Base-by-base conservation (phyloP, 2,797 vertebrate genomes). In the Accipiter badius region DNA sequence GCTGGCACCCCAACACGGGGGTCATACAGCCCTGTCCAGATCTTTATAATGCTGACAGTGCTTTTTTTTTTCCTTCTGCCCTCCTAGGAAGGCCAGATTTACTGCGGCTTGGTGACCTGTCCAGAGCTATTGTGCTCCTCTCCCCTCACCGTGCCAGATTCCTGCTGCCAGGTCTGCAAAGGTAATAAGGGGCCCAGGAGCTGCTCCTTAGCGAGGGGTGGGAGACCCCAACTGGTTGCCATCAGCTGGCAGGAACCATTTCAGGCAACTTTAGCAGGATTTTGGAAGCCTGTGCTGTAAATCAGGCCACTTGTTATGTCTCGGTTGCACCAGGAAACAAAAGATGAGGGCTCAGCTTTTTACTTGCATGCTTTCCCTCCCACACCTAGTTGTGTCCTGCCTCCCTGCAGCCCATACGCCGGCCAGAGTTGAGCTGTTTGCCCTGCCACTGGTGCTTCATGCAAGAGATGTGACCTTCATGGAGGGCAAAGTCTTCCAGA, bases 31-130 rank as follows among this genome's bases (percentile, higher is more conserved):
- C 14, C 39, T 19, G 8, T 37, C 25, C 5, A 5, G 39, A 57
- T 28, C 37, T 59, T 17, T 9, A 1, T 14, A 11, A 69, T 1
- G 0, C 31, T 86, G 67, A 94, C 16, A 15, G 5, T 49, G 39
- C 1, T 15, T 31, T 37, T 77, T 77, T 65, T 94, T n/a, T 70
- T 11, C 33, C 42, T 74, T 40, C 74, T 97, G 18, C 85, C 66
- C 87, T 89, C 89, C 80, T 94, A 99, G 99, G 99, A 99, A 97
- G 99, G 99, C 72, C 99, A 99, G 96, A 99, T 99, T 94, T 99
- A 99, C 98, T 99, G 99, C 0, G 99, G 98, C 49, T 97, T 99
- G 98, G 99, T 99, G 98, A 99, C 99, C 24, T 99, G 99, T 96
- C 98, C 98, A 0, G 98, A 98, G 50, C 97, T 99, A 40, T 96